Percentiles rank a stretch among this genome's conserved stretches.
These are phyloP conservation scores for Apodemia mormo DNA, from an alignment of 2,888 invertebrate genomes.

Conservation along the genomic window DNA sequence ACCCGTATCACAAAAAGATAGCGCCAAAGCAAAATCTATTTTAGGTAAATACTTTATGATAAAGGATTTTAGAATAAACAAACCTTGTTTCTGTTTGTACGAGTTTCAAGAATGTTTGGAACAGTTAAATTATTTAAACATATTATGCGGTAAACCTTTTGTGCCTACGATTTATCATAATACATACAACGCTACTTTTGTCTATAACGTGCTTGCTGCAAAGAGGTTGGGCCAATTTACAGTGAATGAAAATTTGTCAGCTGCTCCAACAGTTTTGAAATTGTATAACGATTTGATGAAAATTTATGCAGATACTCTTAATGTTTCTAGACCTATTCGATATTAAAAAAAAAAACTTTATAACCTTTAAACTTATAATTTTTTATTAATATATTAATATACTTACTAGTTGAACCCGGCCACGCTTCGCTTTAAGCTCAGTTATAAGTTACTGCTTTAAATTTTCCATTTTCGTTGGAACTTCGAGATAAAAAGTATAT, in stretches of 20 bases:
- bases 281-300: constrained; percentile 3
- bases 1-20: background rate
- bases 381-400: no score
- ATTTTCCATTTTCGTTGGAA: no score
- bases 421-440: no score
- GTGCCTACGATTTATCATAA: background rate
- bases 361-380: no score
- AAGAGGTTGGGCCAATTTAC: background rate
- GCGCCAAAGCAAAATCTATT: background rate
- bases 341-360: background rate
- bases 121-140: constrained; percentile 12
- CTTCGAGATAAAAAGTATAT: no score
- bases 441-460: no score
- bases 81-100: background rate
- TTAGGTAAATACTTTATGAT: background rate
- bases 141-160: constrained; percentile 5
- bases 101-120: constrained; percentile 11
- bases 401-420: no score
- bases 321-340: background rate
- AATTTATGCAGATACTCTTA: background rate
- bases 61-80: background rate
- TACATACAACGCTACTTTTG: constrained; percentile 2
- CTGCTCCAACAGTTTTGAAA: constrained; percentile 6
- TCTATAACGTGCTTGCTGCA: background rate
- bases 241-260: background rate